phyloP scores from a whole-genome alignment of 2,888 invertebrate genomes.

The Tineola bisselliella region DNA sequence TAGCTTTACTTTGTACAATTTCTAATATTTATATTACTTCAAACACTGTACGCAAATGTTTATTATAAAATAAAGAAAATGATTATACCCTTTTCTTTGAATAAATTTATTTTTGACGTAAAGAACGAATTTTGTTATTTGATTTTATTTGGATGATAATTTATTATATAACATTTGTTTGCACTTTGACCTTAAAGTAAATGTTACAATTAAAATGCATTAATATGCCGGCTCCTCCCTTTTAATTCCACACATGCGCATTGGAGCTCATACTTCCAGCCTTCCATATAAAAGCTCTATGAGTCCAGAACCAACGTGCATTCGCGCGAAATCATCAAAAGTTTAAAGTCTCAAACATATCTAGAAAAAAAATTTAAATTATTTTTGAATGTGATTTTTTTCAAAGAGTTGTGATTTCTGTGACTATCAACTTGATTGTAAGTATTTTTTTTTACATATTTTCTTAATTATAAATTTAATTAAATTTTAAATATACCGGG shows the following conservation, averaged over 20 bases:
- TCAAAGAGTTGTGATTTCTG: background rate
- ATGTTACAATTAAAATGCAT: background rate
- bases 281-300: constrained; percentile 2
- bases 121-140: too few species aligned
- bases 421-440: background rate
- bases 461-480: background rate
- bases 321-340: constrained; percentile 2
- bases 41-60: too few species aligned
- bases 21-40: too few species aligned
- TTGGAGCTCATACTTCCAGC: background rate
- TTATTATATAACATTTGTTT: background rate
- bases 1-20: too few species aligned
- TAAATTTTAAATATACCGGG: too few species aligned
- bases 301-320: background rate
- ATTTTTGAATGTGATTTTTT: too few species aligned
- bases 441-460: background rate
- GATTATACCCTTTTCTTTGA: too few species aligned
- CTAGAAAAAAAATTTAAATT: too few species aligned
- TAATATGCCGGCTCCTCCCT: background rate
- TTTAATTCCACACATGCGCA: background rate
- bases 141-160: too few species aligned
- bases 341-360: background rate
- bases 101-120: too few species aligned
- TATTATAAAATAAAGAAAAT: too few species aligned
- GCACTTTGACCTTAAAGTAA: background rate